Percentiles rank a stretch among this genome's conserved stretches.
These are phyloP conservation scores for Pseudococcus jackbeardsleyi DNA, from an alignment of 2,888 invertebrate species.

Conservation along the genomic window DNA sequence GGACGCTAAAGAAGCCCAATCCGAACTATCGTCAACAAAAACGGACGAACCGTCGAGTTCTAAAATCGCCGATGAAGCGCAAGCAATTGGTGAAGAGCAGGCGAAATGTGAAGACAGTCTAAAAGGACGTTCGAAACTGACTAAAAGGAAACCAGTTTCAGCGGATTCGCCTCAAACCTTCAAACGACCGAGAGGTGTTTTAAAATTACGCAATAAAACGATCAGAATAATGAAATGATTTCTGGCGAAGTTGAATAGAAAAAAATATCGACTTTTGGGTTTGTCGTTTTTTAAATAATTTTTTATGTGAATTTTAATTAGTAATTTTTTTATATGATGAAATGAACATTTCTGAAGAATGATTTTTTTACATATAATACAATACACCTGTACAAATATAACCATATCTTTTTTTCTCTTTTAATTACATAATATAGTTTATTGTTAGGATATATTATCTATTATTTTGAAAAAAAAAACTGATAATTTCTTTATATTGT, in stretches of 20 bases:
- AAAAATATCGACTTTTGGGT: constrained; percentile 5
- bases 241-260: not conserved
- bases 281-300: constrained; percentile 50
- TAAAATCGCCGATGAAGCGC: not conserved
- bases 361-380: constrained; percentile 37
- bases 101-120: constrained; percentile 14
- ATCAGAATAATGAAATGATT: constrained; percentile 58
- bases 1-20: constrained; percentile 46
- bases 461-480: constrained; percentile 43
- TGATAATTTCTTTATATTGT: constrained; percentile 44
- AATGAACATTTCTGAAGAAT: constrained; percentile 22
- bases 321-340: constrained; percentile 55
- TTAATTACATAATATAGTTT: constrained; percentile 44
- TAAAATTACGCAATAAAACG: constrained; percentile 61
- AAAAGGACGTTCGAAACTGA: constrained; percentile 47
- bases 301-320: constrained; percentile 57
- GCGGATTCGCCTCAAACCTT: constrained; percentile 13
- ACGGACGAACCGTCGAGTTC: constrained; percentile 23
- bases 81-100: constrained; percentile 8
- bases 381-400: constrained; percentile 61
- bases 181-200: constrained; percentile 55
- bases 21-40: not conserved
- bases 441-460: constrained; percentile 32
- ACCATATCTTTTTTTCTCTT: constrained; percentile 62
- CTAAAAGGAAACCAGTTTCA: constrained; percentile 52